phyloP scores from a whole-genome alignment of 2,113 vertebrate species.

The Lampris megalopsis region DNA sequence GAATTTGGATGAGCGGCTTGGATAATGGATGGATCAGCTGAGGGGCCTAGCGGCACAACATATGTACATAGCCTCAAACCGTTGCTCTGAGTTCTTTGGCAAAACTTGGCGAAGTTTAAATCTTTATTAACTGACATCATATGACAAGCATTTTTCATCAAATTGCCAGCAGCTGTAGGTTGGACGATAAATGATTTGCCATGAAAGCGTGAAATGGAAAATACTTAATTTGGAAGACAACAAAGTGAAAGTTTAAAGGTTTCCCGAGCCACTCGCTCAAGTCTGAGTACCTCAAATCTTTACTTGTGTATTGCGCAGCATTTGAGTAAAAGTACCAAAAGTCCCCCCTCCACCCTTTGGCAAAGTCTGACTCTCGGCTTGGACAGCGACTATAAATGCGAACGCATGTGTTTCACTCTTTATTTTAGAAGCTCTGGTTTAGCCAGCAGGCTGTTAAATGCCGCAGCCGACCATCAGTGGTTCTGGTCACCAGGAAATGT shows the following conservation, averaged over 20 bases:
- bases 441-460: conserved; percentile 29
- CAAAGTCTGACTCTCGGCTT: neutral
- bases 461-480: conserved; percentile 28
- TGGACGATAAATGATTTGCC: no score
- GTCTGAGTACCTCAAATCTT: neutral
- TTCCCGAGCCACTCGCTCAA: neutral
- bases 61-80: no score
- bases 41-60: no score
- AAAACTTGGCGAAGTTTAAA: no score
- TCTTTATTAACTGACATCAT: no score
- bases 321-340: neutral
- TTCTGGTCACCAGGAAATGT: conserved; percentile 49
- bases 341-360: neutral
- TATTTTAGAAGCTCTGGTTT: conserved; percentile 29
- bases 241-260: neutral
- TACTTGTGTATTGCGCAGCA: neutral
- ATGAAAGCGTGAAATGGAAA: no score
- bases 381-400: neutral
- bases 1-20: no score
- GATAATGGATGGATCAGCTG: no score
- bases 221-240: no score
- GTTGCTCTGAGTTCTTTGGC: no score
- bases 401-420: neutral
- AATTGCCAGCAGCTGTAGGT: no score
- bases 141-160: no score